Evolutionary conservation across 2,888 invertebrate genomes (phyloP), one percentile per base, ranked within the genome.

Genomic region (Agrilus cyanescens): DNA sequence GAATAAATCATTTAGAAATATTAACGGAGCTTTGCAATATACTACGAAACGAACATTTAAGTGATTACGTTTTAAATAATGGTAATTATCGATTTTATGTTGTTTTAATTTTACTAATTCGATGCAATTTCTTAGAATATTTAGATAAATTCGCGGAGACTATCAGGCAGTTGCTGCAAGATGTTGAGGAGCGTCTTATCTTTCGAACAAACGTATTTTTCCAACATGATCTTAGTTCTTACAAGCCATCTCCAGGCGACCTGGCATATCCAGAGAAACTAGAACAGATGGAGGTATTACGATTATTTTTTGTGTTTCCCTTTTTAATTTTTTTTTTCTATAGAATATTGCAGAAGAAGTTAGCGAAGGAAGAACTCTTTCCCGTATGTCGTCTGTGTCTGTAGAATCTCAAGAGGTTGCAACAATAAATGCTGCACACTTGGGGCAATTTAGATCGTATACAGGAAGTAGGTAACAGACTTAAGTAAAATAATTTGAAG

Each of bases 181-280:
- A 98, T 71, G 88, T 91, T 5, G 95, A 96, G 63, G 98, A 98
- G 65, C 72, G 98, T 41, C 76, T 98, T 32, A 96, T 96, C 31
- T 97, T 94, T 67, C 78, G 97, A 38, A 89, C 94, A 0, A 88
- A 94, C 70, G 79, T 96, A 52, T 97, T 94, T 65, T 78, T 97
- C 47, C 82, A 89, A 41, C 82, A 85, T 1, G 97, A 98, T 67
- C 89, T 99, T 52, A 71, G 87, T 45, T 76, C 80, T 52, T 89
- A 89, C 63, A 78, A 84, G 48, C 90, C 97, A 1, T 93, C 93
- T 10, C 79, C 85, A 4, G 97, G 97, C 0, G 98, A 98, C 71
- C 74, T 98, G 47, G 95, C 96, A 0, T 98, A 98, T 71, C 98
- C 98, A 0, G 91, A 95, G 56, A 96, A 97, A 65, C 71, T 98